These are phyloP conservation scores for Chlorodrepanis virens DNA, from an alignment of 2,113 vertebrate species.

Conservation along the genomic window DNA sequence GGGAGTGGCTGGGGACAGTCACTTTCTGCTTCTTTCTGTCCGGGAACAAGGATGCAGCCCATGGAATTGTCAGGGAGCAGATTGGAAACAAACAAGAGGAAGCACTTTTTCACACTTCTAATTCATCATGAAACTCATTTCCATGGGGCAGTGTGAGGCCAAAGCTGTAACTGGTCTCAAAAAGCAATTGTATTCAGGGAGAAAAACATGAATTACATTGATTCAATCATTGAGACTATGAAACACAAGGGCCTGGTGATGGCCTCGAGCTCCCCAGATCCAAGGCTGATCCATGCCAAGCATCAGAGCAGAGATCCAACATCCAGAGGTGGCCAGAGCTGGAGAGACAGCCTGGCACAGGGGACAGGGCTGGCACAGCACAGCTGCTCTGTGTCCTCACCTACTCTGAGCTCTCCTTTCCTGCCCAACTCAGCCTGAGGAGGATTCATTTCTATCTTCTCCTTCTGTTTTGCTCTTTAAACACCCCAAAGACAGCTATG, in stretches of 20 bases:
- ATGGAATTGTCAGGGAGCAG: not conserved
- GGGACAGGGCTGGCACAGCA: no score
- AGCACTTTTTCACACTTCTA: not conserved
- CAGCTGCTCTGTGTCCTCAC: no score
- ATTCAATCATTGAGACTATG: not conserved
- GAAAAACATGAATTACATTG: not conserved
- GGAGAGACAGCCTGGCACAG: not conserved
- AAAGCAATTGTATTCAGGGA: not conserved
- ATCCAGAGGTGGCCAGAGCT: rapidly evolving
- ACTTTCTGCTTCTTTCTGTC: not conserved
- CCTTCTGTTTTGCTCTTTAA: not conserved
- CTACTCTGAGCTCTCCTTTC: not conserved
- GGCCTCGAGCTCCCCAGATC: not conserved
- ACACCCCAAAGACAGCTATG: not conserved
- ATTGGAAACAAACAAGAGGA: not conserved
- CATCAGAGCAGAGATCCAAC: not conserved
- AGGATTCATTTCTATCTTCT: not conserved
- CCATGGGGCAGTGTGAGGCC: not conserved
- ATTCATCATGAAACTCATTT: not conserved
- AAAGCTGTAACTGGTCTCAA: not conserved
- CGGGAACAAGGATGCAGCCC: not conserved
- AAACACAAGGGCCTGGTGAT: not conserved
- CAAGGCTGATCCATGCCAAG: not conserved
- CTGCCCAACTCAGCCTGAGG: not conserved
- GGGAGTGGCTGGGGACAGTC: rapidly evolving